Conservation (phyloP, 2,797 vertebrate species). For the Acanthurus lineatus region DNA sequence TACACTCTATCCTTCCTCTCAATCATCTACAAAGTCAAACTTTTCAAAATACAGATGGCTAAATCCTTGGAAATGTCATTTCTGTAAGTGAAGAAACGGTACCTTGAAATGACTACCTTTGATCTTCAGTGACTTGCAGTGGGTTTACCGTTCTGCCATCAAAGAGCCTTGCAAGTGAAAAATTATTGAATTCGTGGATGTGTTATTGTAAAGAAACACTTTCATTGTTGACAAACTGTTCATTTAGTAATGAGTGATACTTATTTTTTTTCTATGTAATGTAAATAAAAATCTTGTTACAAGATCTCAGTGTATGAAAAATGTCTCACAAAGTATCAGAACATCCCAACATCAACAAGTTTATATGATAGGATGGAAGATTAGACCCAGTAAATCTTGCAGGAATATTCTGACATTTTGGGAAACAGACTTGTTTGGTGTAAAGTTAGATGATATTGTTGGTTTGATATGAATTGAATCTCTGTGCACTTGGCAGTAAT, state of each 20-base stretch:
- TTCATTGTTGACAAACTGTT: conserved; percentile 8
- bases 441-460: not conserved
- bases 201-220: conserved; percentile 25
- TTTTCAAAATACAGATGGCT: conserved; percentile 23
- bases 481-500: not conserved
- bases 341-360: not conserved
- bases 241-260: not conserved
- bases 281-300: not conserved
- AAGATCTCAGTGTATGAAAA: not conserved
- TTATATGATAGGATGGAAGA: conserved; percentile 13
- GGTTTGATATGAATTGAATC: conserved; percentile 9
- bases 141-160: conserved; percentile 35
- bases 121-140: conserved; percentile 33
- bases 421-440: not conserved
- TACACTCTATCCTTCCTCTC: conserved; percentile 7
- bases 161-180: conserved; percentile 12
- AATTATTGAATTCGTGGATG: conserved; percentile 31
- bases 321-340: not conserved
- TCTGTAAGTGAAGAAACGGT: conserved; percentile 22
- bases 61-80: conserved; percentile 33
- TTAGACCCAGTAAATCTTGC: not conserved
- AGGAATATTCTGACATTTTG: conserved; percentile 34
- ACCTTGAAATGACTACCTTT: conserved; percentile 45
- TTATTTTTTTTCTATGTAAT: not conserved
- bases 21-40: conserved; percentile 40